phyloP scores from a whole-genome alignment of 2,888 invertebrate genomes.

The Dioctria linearis region DNA sequence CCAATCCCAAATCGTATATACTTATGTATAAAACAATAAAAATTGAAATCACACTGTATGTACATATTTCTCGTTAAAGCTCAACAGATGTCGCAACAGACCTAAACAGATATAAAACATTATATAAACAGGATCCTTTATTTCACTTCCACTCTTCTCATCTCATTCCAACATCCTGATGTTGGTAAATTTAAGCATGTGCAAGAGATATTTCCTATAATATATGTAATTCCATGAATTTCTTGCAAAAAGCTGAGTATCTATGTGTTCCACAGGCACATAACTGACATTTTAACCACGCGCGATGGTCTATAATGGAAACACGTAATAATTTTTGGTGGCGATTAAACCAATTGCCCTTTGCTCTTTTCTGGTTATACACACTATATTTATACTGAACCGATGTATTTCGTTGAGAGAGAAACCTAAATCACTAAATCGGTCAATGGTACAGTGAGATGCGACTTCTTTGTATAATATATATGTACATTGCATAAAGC shows the following conservation, averaged over 20 bases:
- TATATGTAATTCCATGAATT: conserved; percentile 1
- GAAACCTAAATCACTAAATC: background rate
- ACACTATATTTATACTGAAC: background rate
- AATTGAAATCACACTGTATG: background rate
- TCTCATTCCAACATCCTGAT: background rate
- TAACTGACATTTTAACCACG: conserved; percentile 10
- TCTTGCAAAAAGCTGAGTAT: background rate
- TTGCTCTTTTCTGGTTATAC: background rate
- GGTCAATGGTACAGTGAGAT: background rate
- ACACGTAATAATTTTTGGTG: background rate
- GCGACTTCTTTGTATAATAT: background rate
- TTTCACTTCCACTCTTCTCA: background rate
- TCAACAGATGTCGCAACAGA: conserved; percentile 23
- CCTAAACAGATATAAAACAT: background rate
- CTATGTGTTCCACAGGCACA: background rate
- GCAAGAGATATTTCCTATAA: background rate
- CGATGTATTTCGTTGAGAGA: background rate
- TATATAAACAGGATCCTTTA: background rate
- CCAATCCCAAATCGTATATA: too few species aligned
- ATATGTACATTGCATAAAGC: background rate
- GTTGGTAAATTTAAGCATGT: background rate
- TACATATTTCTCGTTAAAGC: background rate
- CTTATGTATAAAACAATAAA: conserved; percentile 3
- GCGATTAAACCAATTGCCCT: background rate
- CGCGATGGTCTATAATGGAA: background rate